Evolutionary conservation across 2,797 vertebrate species (phyloP), one percentile per base, ranked within the genome.

Genomic region (Ciconia nigra): DNA sequence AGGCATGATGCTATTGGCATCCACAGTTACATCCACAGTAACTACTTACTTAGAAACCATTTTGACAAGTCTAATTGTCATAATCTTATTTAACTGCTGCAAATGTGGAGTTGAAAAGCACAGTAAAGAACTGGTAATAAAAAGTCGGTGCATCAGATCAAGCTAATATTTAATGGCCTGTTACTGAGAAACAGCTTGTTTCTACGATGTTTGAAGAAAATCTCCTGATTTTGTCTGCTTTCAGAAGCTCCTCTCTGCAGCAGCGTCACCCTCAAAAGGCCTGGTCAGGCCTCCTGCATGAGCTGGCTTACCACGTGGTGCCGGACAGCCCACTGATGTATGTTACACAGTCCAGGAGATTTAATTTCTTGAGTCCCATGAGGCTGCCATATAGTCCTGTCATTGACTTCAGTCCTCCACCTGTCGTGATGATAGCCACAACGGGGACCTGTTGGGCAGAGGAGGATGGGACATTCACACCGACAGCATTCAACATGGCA

Each of bases 291-390:
- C 49, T 71, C 16, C 42, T 52, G 42, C 57, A 44, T 0, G 0
- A 80, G 61, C 21, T 83, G 54, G 47, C 73, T 98, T 98, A 99
- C 99, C 99, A 99, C 2, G 99, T 99, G 55, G 99, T 98, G n/a
- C 99, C 99, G 0, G 99, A 99, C 51, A 99, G 97, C 18, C 98
- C 98, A 0, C 98, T 98, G 84, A 99, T 98, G 93, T 99, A 99
- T 20, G 97, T 98, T 79, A 98, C 14, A 24, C 98, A 97, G 82
- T 99, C 98, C 82, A 99, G 94, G 58, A 99, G 83, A 70, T 98
- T 98, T 57, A 98, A 90, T 57, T 98, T 98, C 98, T 99, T 98
- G 33, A 99, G 98, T 6, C 94, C 99, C 91, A 92, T 96, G 69
- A 99, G 95, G 90, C 98, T 98, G 66, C 99, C 99, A 0, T 98